A percentile compares a stretch with the other conserved stretches of the same genome.
Conservation (phyloP, 2,113 vertebrate species). For the Rattus norvegicus region GRCr8 NC_086025.1:20168501-20169000, state of each 20-base stretch:
- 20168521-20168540: neutral
- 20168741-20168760: neutral
- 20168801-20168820: accelerated
- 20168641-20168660: neutral
- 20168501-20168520: neutral
- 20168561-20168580: neutral
- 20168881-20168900: neutral
- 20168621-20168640: neutral
- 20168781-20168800: neutral
- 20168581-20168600: neutral
- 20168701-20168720: neutral
- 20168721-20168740: neutral
- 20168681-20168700: neutral
- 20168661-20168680: neutral
- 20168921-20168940: neutral
- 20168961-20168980: neutral
- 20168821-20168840: neutral
- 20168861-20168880: constrained; percentile 15
- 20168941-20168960: neutral
- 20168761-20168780: neutral
- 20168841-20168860: neutral
- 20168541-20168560: neutral
- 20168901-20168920: too few relatives aligned
- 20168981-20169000: neutral
- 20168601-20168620: neutral